Evolutionary conservation across 1,140 invertebrate species (phyloP).

Genomic region (Hyles vespertilio): DNA sequence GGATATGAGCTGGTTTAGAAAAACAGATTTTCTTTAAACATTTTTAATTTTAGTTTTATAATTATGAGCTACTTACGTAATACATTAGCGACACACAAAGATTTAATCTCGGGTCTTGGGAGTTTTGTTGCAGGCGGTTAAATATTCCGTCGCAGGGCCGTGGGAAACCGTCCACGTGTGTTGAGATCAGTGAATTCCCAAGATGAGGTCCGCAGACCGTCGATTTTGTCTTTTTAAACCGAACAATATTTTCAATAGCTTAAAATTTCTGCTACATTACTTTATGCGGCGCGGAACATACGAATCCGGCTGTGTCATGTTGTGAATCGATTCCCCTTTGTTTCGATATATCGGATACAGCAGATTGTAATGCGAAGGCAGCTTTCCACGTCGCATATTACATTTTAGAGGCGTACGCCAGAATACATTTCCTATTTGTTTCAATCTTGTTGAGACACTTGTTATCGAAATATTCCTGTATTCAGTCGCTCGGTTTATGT

Average conservation of each 20-base stretch:
- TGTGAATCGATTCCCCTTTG: constrained; percentile 24
- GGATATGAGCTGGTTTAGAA: too few relatives aligned
- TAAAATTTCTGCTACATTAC: constrained; percentile 27
- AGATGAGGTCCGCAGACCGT: constrained; percentile 11
- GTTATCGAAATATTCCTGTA: too few relatives aligned
- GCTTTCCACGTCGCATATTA: constrained; percentile 1
- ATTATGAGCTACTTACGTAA: too few relatives aligned
- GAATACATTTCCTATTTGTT: too few relatives aligned
- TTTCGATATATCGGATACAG: constrained; percentile 12
- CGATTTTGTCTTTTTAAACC: constrained; percentile 21
- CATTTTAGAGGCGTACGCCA: too few relatives aligned
- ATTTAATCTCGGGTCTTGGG: too few relatives aligned
- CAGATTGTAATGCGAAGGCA: constrained; percentile 10
- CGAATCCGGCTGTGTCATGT: constrained; percentile 12
- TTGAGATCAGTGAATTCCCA: constrained; percentile 18
- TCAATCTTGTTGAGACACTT: too few relatives aligned
- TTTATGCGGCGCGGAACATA: constrained; percentile 11
- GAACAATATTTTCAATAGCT: constrained; percentile 28
- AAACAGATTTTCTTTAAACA: too few relatives aligned
- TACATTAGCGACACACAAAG: too few relatives aligned
- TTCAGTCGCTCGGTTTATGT: too few relatives aligned
- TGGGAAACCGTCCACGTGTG: constrained; percentile 28
- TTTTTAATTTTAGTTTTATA: too few relatives aligned
- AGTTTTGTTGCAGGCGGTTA: not conserved
- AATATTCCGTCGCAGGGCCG: constrained; percentile 6